Evolutionary conservation across 64 coral and sea anemone species (phyloP).

Genomic region (Montipora capricornis): DNA sequence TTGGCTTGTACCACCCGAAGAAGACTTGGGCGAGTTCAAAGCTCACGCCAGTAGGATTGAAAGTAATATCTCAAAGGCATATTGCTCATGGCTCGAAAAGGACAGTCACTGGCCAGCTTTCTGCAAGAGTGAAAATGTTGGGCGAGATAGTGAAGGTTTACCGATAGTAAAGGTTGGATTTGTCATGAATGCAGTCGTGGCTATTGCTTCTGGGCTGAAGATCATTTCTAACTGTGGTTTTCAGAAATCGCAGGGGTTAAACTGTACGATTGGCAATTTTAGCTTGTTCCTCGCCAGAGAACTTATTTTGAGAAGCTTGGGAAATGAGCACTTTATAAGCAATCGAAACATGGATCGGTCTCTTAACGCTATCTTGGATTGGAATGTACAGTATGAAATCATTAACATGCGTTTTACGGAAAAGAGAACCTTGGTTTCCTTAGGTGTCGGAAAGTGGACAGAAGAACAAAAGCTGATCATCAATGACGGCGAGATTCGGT

Average conservation of each 20-base stretch:
- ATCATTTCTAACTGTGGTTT: neutral
- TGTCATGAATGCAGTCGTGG: constrained; percentile 61
- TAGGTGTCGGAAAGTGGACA: constrained; percentile 55
- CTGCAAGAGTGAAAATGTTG: neutral
- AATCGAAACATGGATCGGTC: neutral
- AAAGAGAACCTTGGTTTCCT: neutral
- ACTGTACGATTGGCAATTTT: neutral
- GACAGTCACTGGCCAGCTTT: neutral
- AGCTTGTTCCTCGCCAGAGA: neutral
- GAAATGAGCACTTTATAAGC: neutral
- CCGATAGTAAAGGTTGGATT: constrained; percentile 30
- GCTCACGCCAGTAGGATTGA: neutral
- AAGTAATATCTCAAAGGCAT: constrained; percentile 21
- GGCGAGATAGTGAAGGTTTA: neutral
- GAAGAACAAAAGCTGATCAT: constrained; percentile 13
- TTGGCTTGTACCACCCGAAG: neutral
- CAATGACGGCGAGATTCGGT: constrained; percentile 8
- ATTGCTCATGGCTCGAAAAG: constrained; percentile 29
- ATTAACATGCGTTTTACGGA: neutral
- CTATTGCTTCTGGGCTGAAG: constrained; percentile 41
- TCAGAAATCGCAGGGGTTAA: neutral
- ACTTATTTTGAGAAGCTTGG: neutral
- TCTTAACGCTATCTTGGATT: neutral
- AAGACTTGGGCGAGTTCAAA: constrained; percentile 26
- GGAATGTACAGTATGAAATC: neutral